Base-by-base conservation (phyloP, 2,797 vertebrate genomes). In the Pyrrhura leucotis region DNA sequence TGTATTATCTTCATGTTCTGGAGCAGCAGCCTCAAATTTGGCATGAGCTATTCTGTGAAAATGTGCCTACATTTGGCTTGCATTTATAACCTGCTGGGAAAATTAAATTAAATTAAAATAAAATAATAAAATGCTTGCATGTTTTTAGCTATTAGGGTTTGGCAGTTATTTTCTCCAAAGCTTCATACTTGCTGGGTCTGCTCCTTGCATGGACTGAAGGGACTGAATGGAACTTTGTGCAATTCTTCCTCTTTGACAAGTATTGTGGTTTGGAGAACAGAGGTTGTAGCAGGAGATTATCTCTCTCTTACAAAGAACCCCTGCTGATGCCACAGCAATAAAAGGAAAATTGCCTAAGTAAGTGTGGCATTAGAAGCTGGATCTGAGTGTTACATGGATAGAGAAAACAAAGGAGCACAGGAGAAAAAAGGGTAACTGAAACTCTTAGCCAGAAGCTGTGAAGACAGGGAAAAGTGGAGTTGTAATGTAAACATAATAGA, bases 301-400 rank as follows among this genome's bases (percentile, higher is more conserved):
- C 69, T 93, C 69, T 95, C 45, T 86, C 78, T 68, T 33, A 86
- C 74, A 90, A 91, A 95, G 94, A 88, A 66, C 69, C 73, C 93
- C 88, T 91, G 88, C 76, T 88, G 90, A 50, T 77, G 56, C 51
- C 56, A 45, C 61, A 40, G 87, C 75, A 89, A 77, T 93, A 80
- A 77, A 92, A 85, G 39, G 72, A 92, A 95, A 88, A 65, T 61
- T 85, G 89, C 82, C 82, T 94, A 92, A 96, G 56, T 92, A 92
- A 96, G 56, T 93, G 75, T 72, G 89, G 51, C 61, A 39, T 73
- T 79, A 44, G 78, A 51, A 82, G 33, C 47, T 51, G 72, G 63
- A 65, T 56, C 61, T 45, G 59, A 75, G 47, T 33, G 39, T 76
- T 81, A 28, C 21, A 62, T 47, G 67, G 42, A 58, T 54, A 19